Percentiles rank a stretch among this genome's conserved stretches.
phyloP scores from a whole-genome alignment of 2,113 vertebrate genomes.

The Dicentrarchus labrax region DNA sequence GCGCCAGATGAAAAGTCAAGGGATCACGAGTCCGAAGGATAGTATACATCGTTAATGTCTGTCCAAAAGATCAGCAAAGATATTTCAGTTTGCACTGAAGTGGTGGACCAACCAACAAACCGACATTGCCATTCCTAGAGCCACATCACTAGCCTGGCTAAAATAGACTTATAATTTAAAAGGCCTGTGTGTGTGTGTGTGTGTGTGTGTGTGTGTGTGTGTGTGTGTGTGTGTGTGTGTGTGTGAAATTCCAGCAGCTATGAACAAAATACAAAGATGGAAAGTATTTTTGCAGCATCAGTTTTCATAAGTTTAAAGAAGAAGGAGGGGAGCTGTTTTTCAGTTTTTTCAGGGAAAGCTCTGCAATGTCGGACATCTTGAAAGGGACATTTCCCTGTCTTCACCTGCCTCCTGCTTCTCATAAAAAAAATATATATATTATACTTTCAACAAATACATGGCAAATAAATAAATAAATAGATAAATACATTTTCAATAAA shows the following conservation, averaged over 20 bases:
- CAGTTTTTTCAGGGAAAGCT: constrained; percentile 13
- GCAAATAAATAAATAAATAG: constrained; percentile 59
- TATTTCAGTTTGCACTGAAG: background rate
- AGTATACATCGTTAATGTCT: background rate
- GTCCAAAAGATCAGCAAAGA: background rate
- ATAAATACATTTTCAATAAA: constrained; percentile 64
- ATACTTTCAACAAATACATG: constrained; percentile 18
- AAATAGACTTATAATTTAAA: constrained; percentile 3
- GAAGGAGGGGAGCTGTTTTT: background rate
- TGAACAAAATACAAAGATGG: constrained; percentile 36
- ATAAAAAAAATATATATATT: background rate
- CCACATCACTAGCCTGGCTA: background rate
- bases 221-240: background rate
- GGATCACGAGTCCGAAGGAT: background rate
- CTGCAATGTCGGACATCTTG: constrained; percentile 15
- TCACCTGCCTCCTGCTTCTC: constrained; percentile 3
- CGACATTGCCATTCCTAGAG: background rate
- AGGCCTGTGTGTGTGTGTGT: background rate
- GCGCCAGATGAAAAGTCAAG: background rate
- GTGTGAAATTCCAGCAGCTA: background rate
- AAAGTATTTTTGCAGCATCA: constrained; percentile 60
- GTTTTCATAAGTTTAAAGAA: constrained; percentile 38
- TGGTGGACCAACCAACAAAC: background rate
- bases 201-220: background rate
- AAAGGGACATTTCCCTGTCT: constrained; percentile 15